These are phyloP conservation scores for Streptopelia turtur DNA, from an alignment of 2,797 vertebrate species.

Conservation along the genomic window DNA sequence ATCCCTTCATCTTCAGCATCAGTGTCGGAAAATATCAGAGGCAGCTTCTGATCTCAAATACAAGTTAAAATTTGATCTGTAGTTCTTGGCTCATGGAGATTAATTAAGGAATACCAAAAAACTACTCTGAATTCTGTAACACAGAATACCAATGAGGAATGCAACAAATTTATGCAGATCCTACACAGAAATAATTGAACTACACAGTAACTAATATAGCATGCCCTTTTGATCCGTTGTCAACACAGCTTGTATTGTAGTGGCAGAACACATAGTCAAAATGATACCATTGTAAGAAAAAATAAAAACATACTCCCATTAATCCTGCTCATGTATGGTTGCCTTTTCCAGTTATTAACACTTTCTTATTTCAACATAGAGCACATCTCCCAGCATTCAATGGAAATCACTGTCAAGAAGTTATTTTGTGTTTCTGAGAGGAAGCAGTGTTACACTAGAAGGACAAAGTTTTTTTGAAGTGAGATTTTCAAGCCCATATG, in stretches of 20 bases:
- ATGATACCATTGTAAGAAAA: background rate
- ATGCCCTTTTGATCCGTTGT: background rate
- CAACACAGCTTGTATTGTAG: background rate
- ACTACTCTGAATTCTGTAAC: background rate
- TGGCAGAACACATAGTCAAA: background rate
- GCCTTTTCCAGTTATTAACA: background rate
- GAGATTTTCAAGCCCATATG: background rate
- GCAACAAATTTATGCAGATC: background rate
- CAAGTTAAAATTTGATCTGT: background rate
- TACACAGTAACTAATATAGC: background rate
- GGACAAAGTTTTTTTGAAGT: background rate
- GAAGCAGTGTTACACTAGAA: background rate
- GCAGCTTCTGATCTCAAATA: background rate
- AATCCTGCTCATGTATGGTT: background rate
- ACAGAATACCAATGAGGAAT: background rate
- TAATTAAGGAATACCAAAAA: background rate
- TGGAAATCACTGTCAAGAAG: background rate
- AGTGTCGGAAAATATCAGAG: background rate
- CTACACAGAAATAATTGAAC: background rate
- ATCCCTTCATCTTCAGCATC: background rate
- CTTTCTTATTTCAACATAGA: background rate
- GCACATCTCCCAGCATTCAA: background rate
- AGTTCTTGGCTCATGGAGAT: background rate
- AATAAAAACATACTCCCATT: background rate
- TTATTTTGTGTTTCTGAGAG: background rate